Evolutionary conservation across 2,888 invertebrate genomes (phyloP), one percentile per base, ranked within the genome.

Genomic region (Polydrusus tereticollis): DNA sequence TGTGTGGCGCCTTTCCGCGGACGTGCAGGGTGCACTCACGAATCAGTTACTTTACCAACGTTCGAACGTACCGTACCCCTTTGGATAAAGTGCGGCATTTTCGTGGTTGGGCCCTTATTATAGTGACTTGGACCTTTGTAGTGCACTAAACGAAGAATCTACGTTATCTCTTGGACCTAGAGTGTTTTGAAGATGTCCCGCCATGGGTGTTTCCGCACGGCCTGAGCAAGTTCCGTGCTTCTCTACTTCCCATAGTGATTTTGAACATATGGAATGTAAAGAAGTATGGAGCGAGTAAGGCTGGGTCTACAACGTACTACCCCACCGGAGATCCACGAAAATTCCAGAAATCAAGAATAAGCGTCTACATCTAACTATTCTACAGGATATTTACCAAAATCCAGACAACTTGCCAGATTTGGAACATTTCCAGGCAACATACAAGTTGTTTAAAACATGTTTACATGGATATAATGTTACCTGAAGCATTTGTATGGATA

Each of bases 211-310:
- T 21, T 45, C 58, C 20, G 33, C 21, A 7, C 6, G 16, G 68
- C 73, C 43, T 58, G 68, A 70, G 84, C 81, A 77, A 90, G 93
- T 93, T 93, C 94, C 94, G 94, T 95, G 93, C 95, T 95, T 95
- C 94, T 93, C 94, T 94, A 94, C 94, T 94, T 94, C 93, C 94
- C 94, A 94, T 94, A 95, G 93, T 92, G 88, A 72, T 86, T 88
- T 89, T 87, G 83, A 87, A 90, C 91, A 88, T 95, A 95, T 95
- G 95, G 95, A 96, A 96, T 95, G 95, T 95, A 95, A 95, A 95
- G 96, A 96, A 96, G 95, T 95, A 94, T 94, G 94, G 94, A 93
- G 93, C 92, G 88, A 82, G 82, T 82, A 81, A 78, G 83, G 83
- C 78, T 72, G 58, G 26, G 21, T 41, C 68, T 65, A 47, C 63